Evolutionary conservation across 2,113 vertebrate genomes (phyloP), one percentile per base, ranked within the genome.

Genomic region (Brachypteracias leptosomus): DNA sequence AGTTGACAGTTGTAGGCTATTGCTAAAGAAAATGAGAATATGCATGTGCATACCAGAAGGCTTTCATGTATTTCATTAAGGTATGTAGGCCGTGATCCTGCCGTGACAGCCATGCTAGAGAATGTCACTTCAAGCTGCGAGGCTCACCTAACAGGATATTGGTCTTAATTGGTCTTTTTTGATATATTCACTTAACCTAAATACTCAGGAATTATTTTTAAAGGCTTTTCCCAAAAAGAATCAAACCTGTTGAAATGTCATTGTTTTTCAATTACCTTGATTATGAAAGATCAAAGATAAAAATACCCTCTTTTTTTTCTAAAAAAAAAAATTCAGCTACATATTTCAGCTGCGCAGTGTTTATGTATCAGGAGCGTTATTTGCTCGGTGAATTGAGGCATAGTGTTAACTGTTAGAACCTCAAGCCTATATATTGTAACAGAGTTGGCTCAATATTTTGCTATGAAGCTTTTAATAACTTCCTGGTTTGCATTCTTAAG

Each of bases 401-500:
- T 94, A 72, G 59, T 96, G 89, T 95, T 96, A 95, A 68, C 80
- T 96, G 83, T 93, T 97, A 98, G 96, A 96, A 92, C 85, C 96
- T 97, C 92, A 96, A 97, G 88, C 88, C 97, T 97, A 75, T 98
- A 89, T 97, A 96, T 97, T 96, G 89, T 97, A 96, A 96, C 76
- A 96, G 90, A 97, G 79, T 97, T 94, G 90, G 91, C 95, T 98
- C 95, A 90, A 89, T 98, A 98, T 98, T 98, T 98, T 98, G 95
- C 94, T 97, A 98, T 95, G 89, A 97, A 97, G 92, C 97, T 97
- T 98, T 98, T 97, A 98, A 97, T 97, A 98, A 98, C 92, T 96
- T 95, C 97, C 93, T 95, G 92, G 85, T 97, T 93, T 97, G 96
- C 97, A 95, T 97, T 98, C 95, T 97, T 97, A 96, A 96, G 94